A percentile compares a stretch with the other conserved stretches of the same genome.
phyloP scores from a whole-genome alignment of 1,140 invertebrate genomes.

The Heliothis subflexa region DNA sequence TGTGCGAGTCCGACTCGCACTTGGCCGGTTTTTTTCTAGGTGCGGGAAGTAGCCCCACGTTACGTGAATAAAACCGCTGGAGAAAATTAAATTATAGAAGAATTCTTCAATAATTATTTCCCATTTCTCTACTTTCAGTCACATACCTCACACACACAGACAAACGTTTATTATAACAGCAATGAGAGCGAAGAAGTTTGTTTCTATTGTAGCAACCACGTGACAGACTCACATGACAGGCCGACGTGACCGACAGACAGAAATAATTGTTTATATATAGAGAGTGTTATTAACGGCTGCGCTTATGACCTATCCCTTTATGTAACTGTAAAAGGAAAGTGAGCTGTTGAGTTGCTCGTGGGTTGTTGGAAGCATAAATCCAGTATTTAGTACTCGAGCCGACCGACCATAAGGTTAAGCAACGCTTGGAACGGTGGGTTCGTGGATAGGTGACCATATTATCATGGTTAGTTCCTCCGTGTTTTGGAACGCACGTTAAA shows the following conservation, averaged over 20 bases:
- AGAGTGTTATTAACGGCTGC: conserved; percentile 6
- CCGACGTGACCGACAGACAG: conserved; percentile 34
- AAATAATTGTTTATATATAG: conserved; percentile 41
- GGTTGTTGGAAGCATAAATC: not conserved
- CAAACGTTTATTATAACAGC: conserved; percentile 8
- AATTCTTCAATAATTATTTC: conserved; percentile 2
- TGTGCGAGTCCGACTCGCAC: too few relatives aligned
- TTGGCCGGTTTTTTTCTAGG: too few relatives aligned
- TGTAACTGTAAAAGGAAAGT: not conserved
- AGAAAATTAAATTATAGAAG: not conserved
- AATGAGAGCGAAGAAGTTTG: conserved; percentile 30
- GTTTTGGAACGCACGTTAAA: too few relatives aligned
- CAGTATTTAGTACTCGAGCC: too few relatives aligned
- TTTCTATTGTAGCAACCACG: conserved; percentile 37
- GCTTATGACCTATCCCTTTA: not conserved
- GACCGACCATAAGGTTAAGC: too few relatives aligned
- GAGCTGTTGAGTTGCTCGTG: too few relatives aligned
- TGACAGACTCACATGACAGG: conserved; percentile 30
- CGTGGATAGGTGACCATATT: too few relatives aligned
- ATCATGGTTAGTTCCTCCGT: too few relatives aligned
- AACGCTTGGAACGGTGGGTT: too few relatives aligned
- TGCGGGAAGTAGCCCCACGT: too few relatives aligned
- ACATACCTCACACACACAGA: not conserved
- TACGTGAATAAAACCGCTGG: not conserved
- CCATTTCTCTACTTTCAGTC: not conserved